A percentile compares a stretch with the other conserved stretches of the same genome.
Evolutionary conservation across 2,888 invertebrate species (phyloP).

Genomic region (Drosophila atripex): DNA sequence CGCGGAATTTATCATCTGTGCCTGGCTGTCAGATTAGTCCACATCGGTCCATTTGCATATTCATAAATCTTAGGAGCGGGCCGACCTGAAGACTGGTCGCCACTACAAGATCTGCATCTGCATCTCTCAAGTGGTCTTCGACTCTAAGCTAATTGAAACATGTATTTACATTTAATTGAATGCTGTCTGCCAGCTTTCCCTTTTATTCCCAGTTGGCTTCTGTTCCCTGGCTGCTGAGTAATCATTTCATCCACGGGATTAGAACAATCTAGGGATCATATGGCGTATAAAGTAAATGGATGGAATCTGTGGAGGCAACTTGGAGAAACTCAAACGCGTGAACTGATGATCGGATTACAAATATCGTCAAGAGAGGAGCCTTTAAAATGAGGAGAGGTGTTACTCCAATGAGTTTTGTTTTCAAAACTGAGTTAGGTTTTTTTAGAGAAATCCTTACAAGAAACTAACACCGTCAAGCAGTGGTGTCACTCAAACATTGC

Average conservation of each 20-base stretch:
- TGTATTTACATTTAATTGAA: constrained; percentile 62
- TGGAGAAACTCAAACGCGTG: neutral
- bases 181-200: constrained; percentile 24
- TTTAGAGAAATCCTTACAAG: too few species aligned
- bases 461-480: too few species aligned
- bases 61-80: constrained; percentile 52
- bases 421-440: too few species aligned
- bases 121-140: constrained; percentile 35
- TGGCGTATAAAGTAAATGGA: constrained; percentile 7
- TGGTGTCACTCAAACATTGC: too few species aligned
- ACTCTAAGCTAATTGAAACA: constrained; percentile 56
- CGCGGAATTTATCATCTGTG: constrained; percentile 55
- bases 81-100: constrained; percentile 15
- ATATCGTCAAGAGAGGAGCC: neutral
- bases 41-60: constrained; percentile 64
- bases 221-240: constrained; percentile 33
- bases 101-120: constrained; percentile 6
- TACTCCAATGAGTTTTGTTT: too few species aligned
- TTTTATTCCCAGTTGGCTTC: constrained; percentile 13
- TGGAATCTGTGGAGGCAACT: constrained; percentile 3
- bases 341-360: constrained; percentile 1
- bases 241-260: constrained; percentile 40
- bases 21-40: constrained; percentile 61
- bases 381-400: too few species aligned
- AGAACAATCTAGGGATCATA: constrained; percentile 12